A percentile compares a stretch with the other conserved stretches of the same genome.
These are phyloP conservation scores for Pinna nobilis DNA, from an alignment of 1,140 invertebrate genomes.

Conservation along the genomic window DNA sequence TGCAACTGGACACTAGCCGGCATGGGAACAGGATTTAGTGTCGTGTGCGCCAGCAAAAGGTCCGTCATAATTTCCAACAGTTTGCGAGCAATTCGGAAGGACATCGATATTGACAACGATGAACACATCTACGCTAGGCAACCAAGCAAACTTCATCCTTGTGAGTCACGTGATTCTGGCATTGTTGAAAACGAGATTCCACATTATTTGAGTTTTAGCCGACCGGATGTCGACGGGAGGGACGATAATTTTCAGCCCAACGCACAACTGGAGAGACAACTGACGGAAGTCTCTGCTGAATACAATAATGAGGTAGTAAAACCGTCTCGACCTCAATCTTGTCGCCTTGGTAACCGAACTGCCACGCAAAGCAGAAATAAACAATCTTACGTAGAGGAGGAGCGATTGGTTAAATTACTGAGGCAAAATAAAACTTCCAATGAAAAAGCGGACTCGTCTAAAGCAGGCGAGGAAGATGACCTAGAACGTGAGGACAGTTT, in stretches of 20 bases:
- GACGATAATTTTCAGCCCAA: constrained; percentile 23
- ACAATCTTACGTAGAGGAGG: constrained; percentile 25
- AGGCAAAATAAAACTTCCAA: constrained; percentile 28
- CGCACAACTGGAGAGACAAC: too few relatives aligned
- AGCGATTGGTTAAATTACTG: constrained; percentile 30
- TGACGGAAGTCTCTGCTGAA: too few relatives aligned
- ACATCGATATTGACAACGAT: constrained; percentile 40
- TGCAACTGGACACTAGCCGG: too few relatives aligned
- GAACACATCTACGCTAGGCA: constrained; percentile 30
- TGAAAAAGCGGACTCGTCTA: constrained; percentile 10
- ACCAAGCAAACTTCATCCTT: constrained; percentile 50
- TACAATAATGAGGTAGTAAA: constrained; percentile 34
- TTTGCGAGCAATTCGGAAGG: constrained; percentile 38
- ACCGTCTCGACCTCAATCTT: constrained; percentile 48
- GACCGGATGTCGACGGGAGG: constrained; percentile 16
- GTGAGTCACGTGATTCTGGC: constrained; percentile 53
- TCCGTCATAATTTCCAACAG: constrained; percentile 51
- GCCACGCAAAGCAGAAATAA: constrained; percentile 28
- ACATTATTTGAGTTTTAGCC: constrained; percentile 36
- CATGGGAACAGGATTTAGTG: constrained; percentile 54
- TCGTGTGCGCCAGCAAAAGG: constrained; percentile 44
- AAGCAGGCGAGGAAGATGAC: constrained; percentile 22
- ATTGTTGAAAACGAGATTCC: constrained; percentile 56
- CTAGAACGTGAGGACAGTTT: constrained; percentile 36
- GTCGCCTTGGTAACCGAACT: constrained; percentile 47